Evolutionary conservation across 2,113 vertebrate genomes (phyloP), one percentile per base, ranked within the genome.

Genomic region (Mandrillus leucophaeus): DNA sequence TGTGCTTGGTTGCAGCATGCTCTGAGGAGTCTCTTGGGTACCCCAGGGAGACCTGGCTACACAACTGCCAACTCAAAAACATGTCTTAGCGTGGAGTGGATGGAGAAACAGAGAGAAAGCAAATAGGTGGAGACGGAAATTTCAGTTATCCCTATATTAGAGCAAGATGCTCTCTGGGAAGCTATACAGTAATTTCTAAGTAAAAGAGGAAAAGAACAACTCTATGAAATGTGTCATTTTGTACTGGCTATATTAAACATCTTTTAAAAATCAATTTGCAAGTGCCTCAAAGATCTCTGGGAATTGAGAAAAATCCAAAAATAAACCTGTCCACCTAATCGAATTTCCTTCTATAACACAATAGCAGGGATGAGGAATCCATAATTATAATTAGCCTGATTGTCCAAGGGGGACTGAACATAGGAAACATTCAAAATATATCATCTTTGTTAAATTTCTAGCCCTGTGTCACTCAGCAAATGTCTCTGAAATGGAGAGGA

Each of bases 351-450:
- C 73, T 75, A 30, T 70, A 83, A 93, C 11, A 25, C 3, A 80
- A 11, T 20, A 27, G 38, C 1, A 73, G 35, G 25, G 14, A 22
- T 88, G 52, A 6, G 66, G 30, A 93, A 80, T 89, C 75, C 86
- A 86, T 82, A 81, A 35, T n/a, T 88, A 73, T 2, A 95, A 94
- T 95, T 61, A 84, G 18, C 17, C 50, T 90, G 66, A 91, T 82
- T 57, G 8, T 48, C 59, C 16, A 66, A 73, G 72, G 8, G 22
- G 48, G 43, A 91, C 57, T 88, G 17, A 84, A 35, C 27, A 50
- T 0, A 95, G n/a, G 18, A 45, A 79, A 87, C 20, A 84, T 70
- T 6, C 45, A 90, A 97, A 93, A 50, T 11, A 1, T 22, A 38
- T 79, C 3, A 78, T 78, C 32, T 70, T 88, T 83, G 89, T 76